These are phyloP conservation scores for Lophius americanus DNA, from an alignment of 2,797 vertebrate genomes.

Conservation along the genomic window DNA sequence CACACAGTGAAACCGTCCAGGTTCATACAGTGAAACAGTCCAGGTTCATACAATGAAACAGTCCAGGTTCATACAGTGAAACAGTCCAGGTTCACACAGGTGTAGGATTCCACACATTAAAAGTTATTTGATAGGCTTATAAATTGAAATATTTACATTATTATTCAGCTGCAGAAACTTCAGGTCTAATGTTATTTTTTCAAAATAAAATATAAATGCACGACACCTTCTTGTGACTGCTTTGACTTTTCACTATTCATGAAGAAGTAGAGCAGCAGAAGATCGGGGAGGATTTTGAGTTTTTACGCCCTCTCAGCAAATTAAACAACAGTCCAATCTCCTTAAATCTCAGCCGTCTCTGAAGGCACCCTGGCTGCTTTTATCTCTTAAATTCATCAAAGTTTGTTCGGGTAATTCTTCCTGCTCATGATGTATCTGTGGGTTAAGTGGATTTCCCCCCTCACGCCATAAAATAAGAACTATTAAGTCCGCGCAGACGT, in stretches of 20 bases:
- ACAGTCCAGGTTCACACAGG: too few species aligned
- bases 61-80: too few species aligned
- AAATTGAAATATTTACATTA: too few species aligned
- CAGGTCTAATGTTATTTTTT: too few species aligned
- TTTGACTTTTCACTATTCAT: conserved; percentile 7
- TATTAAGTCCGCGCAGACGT: conserved; percentile 75
- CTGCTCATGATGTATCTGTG: conserved; percentile 66
- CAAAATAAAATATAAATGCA: too few species aligned
- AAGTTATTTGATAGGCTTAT: too few species aligned
- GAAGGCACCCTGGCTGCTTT: conserved; percentile 53
- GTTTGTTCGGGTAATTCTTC: conserved; percentile 69
- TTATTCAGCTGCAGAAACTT: too few species aligned
- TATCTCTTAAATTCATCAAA: conserved; percentile 74
- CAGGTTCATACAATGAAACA: too few species aligned
- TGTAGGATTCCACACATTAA: too few species aligned
- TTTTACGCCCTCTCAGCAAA: conserved; percentile 56
- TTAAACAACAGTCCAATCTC: conserved; percentile 61
- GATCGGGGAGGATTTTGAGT: conserved; percentile 29
- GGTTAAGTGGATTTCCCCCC: conserved; percentile 78
- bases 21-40: too few species aligned
- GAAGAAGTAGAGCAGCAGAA: conserved; percentile 19
- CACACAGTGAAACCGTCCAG: too few species aligned
- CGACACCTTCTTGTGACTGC: neutral
- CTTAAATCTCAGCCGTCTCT: conserved; percentile 59
- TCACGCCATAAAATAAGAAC: conserved; percentile 77